Evolutionary conservation across 2,797 vertebrate species (phyloP), one percentile per base, ranked within the genome.

Genomic region (Mallotus villosus): DNA sequence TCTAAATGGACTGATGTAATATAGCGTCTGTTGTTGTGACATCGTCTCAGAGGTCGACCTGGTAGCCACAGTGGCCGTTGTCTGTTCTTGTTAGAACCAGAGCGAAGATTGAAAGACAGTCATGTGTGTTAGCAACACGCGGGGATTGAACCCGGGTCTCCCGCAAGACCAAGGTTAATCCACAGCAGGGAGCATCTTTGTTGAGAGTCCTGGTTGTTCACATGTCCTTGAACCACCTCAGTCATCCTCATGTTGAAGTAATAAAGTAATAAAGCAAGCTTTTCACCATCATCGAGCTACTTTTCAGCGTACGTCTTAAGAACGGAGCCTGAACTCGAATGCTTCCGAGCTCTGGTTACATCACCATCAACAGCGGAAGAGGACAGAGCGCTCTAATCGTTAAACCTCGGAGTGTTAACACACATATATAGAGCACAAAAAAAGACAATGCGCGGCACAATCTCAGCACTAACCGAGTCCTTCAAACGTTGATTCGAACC

Each of bases 1-100:
- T 79, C 76, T 80, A 83, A 81, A 70, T 79, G 74, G 22, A 76
- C 51, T 55, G 51, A 55, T 55, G 9, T 46, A 17, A 51, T 34
- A 21, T 68, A 29, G n/a, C 27, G 1, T 9, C 7, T 5, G 21
- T 61, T n/a, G 2, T 24, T 25, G 22, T 27, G 14, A 16, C 21
- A 25, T 25, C 59, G 14, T 24, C 59, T 27, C 55, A 63, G 63
- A 72, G 78, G 68, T 76, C 71, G 75, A 67, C 70, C 60, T 29
- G 74, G 68, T 78, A 63, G 49, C 46, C 51, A 68, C 67, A 59
- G n/a, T 58, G 57, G 68, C 72, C 77, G 21, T 63, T 74, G 63
- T 74, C 63, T 73, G 27, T 68, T 51, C 68, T 61, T 61, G 62
- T 72, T 27, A 53, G 64, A 71, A 19, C 34, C 68, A 63, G 21